Evolutionary conservation across 2,113 vertebrate genomes (phyloP).

Genomic region (Clupea harengus): DNA sequence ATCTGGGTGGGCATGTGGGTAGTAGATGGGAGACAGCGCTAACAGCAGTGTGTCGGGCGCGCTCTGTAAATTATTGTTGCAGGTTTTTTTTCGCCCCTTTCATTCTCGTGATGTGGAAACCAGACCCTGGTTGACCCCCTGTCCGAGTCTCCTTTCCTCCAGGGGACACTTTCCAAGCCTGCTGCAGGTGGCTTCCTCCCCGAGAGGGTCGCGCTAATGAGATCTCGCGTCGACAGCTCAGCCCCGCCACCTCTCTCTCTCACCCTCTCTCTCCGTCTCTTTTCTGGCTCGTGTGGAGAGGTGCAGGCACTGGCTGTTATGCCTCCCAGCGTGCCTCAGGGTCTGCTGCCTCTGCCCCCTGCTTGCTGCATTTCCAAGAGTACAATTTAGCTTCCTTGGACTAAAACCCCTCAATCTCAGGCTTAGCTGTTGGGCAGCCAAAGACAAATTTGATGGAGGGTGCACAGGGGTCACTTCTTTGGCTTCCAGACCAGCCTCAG

Average conservation of each 20-base stretch:
- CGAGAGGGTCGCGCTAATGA: constrained; percentile 47
- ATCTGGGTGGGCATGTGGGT: background rate
- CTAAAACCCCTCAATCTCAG: background rate
- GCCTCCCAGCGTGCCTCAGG: constrained; percentile 5
- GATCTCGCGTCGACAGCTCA: constrained; percentile 42
- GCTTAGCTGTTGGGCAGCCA: background rate
- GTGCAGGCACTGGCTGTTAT: background rate
- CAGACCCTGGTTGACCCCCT: constrained; percentile 42
- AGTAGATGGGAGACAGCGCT: background rate
- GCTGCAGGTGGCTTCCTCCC: constrained; percentile 34
- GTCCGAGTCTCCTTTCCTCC: constrained; percentile 25
- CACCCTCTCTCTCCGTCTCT: background rate
- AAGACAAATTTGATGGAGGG: background rate
- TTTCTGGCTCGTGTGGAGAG: background rate
- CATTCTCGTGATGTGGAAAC: constrained; percentile 39
- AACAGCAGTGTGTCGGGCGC: background rate
- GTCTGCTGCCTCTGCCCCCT: background rate
- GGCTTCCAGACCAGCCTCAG: constrained; percentile 3
- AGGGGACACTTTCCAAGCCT: constrained; percentile 33
- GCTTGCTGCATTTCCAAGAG: background rate
- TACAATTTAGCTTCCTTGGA: constrained; percentile 6
- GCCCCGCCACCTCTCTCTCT: constrained; percentile 27
- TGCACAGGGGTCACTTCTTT: background rate
- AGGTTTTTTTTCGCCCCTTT: constrained; percentile 19
- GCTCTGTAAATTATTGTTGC: constrained; percentile 43